Evolutionary conservation across 2,113 vertebrate genomes (phyloP), one percentile per base, ranked within the genome.

Genomic region (Oryzias woworae): DNA sequence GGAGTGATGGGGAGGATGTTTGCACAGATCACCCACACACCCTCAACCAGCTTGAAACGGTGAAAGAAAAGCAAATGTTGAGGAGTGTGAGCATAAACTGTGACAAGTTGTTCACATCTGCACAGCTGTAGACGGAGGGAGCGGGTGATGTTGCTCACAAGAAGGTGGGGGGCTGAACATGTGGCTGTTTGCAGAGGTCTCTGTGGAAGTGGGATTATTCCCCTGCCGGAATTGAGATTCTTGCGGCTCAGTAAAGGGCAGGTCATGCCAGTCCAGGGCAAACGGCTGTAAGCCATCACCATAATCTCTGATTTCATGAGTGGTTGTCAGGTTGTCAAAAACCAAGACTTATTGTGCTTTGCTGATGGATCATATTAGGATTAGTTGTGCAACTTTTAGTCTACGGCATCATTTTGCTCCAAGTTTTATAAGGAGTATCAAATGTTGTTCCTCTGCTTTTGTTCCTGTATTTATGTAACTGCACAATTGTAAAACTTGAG

Each of bases 71-170:
- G 69, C 71, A 69, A 75, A 77, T 65, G 58, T 59, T 52, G 10
- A 53, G 41, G 56, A 56, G 83, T 65, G 73, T 59, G 67, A 84
- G 66, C 2, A 54, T 69, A 80, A 88, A 81, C 80, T 85, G 78
- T 86, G 84, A 81, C 82, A 78, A 65, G 66, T 74, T 77, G 71
- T 78, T 78, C 81, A 69, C 76, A 78, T 80, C 45, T 78, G 65
- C 55, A 46, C 81, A 66, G 72, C 78, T 77, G 78, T 50, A 0
- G 23, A 48, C 42, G 23, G 53, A 31, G 16, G 49, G 17, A 49
- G 51, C 41, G 12, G 22, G n/a, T 36, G 55, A 49, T 23, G 50
- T 42, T 57, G 58, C 31, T 56, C 69, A 69, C 24, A 52, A 46
- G 62, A 36, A 36, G 36, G 36, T 65, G 64, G 41, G 47, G 85